phyloP scores from a whole-genome alignment of 2,888 invertebrate species.

The Aquatica leii region DNA sequence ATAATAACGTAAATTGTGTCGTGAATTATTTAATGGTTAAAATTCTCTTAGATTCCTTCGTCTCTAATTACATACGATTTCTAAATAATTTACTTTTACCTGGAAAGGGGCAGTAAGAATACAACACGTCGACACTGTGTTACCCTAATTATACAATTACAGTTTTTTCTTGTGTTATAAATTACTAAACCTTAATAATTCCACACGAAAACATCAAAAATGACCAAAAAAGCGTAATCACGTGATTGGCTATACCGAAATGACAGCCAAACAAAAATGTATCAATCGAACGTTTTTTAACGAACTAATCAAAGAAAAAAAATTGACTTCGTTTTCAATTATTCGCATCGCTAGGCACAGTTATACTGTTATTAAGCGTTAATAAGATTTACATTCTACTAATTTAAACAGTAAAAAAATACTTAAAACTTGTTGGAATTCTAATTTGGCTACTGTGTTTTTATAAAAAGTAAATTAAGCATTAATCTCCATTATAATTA shows the following conservation, averaged over 20 bases:
- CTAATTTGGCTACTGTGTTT: slow-evolving; percentile 31
- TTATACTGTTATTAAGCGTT: slow-evolving; percentile 34
- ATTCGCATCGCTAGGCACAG: slow-evolving; percentile 35
- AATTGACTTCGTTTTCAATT: slow-evolving; percentile 33
- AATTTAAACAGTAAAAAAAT: slow-evolving; percentile 32
- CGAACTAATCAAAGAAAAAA: slow-evolving; percentile 14
- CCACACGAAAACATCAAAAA: slow-evolving; percentile 16
- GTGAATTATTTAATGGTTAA: slow-evolving; percentile 12
- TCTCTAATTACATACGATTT: slow-evolving; percentile 14
- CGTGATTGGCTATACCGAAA: slow-evolving; percentile 61
- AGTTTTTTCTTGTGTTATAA: slow-evolving; percentile 44
- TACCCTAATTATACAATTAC: slow-evolving; percentile 56
- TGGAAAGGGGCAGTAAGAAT: slow-evolving; percentile 28
- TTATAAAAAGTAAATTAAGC: slow-evolving; percentile 32
- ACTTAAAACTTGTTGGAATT: slow-evolving; percentile 32
- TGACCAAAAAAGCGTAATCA: slow-evolving; percentile 57
- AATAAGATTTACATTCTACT: slow-evolving; percentile 36
- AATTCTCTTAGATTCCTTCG: slow-evolving; percentile 6
- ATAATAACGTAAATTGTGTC: too few relatives aligned
- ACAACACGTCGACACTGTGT: slow-evolving; percentile 52
- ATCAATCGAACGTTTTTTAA: slow-evolving; percentile 47
- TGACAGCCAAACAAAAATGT: too few relatives aligned
- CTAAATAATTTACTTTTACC: slow-evolving; percentile 24
- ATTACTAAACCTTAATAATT: not conserved
- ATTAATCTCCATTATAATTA: slow-evolving; percentile 32